Conservation (phyloP, 1,140 invertebrate genomes). For the Carposina sasakii region DNA sequence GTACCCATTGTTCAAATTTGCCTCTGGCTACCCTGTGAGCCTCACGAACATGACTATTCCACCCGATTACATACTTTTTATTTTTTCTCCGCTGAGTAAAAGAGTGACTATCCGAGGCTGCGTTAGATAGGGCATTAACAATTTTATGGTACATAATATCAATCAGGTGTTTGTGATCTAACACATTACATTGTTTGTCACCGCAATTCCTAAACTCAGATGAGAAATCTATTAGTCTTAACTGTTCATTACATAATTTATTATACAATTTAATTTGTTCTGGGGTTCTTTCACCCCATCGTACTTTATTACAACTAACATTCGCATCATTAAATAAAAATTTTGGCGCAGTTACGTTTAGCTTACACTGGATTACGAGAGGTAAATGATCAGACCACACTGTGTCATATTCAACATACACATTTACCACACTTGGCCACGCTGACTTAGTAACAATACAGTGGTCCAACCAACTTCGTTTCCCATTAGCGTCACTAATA, state of each 20-base stretch:
- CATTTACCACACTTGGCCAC: not conserved
- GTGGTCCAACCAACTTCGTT: conserved; percentile 14
- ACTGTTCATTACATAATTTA: not conserved
- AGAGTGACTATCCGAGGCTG: not conserved
- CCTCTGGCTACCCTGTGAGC: not conserved
- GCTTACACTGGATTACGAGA: not conserved
- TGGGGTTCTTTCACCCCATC: not conserved
- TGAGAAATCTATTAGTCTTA: not conserved
- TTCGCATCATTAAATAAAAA: not conserved
- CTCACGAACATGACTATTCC: conserved; percentile 2
- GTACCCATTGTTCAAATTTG: not conserved
- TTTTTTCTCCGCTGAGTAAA: not conserved
- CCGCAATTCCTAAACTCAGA: not conserved
- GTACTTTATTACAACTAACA: not conserved
- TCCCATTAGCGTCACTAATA: conserved; percentile 4
- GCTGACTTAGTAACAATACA: conserved; percentile 6
- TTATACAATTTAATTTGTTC: not conserved
- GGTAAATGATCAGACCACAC: conserved; percentile 10
- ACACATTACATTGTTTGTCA: not conserved
- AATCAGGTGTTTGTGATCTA: not conserved
- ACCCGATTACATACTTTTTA: not conserved
- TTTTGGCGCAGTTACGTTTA: not conserved
- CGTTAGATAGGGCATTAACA: not conserved
- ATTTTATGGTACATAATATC: conserved; percentile 6
- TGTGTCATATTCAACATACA: conserved; percentile 2